phyloP scores from a whole-genome alignment of 1,140 invertebrate species.

The Lordiphosa mommai region DNA sequence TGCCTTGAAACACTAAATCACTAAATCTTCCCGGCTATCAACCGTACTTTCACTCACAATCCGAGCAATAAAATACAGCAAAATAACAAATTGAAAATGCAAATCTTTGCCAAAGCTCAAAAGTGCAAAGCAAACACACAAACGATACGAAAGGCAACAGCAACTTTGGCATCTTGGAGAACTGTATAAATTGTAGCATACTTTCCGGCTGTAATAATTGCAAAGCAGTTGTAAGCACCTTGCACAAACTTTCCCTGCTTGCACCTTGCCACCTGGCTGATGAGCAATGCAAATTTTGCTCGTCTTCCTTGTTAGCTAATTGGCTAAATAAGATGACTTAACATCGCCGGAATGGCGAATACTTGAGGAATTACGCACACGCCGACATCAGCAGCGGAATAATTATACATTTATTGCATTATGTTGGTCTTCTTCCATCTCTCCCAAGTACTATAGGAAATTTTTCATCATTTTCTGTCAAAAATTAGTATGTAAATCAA shows the following conservation, averaged over 20 bases:
- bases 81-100: slow-evolving; percentile 65
- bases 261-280: slow-evolving; percentile 8
- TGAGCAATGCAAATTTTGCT: slow-evolving; percentile 51
- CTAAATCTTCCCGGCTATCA: slow-evolving; percentile 6
- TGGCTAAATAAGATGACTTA: slow-evolving; percentile 61
- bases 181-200: slow-evolving; percentile 64
- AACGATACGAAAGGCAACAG: slow-evolving; percentile 5
- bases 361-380: slow-evolving; percentile 47
- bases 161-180: slow-evolving; percentile 3
- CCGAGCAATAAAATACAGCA: slow-evolving; percentile 3
- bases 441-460: too few species aligned
- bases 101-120: slow-evolving; percentile 69
- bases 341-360: slow-evolving; percentile 16
- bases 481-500: too few species aligned
- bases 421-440: slow-evolving; percentile 14
- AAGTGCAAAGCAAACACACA: slow-evolving; percentile 66
- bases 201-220: slow-evolving; percentile 65
- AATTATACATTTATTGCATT: slow-evolving; percentile 68
- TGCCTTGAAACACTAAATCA: slow-evolving; percentile 1
- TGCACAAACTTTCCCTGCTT: slow-evolving; percentile 38
- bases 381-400: slow-evolving; percentile 18
- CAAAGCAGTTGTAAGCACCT: slow-evolving; percentile 64
- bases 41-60: slow-evolving; percentile 30
- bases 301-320: slow-evolving; percentile 37
- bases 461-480: too few species aligned